A percentile compares a stretch with the other conserved stretches of the same genome.
Evolutionary conservation across 2,888 invertebrate genomes (phyloP).

Genomic region (Tachystola acroxantha): DNA sequence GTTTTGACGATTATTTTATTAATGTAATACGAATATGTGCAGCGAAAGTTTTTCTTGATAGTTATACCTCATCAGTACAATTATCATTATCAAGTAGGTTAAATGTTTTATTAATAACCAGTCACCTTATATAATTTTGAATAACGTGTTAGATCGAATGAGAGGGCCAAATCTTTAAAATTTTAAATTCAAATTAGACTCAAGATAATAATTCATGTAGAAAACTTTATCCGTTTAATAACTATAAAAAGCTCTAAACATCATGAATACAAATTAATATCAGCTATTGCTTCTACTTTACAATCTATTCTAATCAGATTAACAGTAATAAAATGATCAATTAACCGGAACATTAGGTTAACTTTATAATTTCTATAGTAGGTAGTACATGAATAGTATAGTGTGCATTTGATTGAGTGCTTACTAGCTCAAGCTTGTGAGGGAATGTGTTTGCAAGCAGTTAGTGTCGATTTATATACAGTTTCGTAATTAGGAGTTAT

Average conservation of each 20-base stretch:
- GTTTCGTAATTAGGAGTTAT: constrained; percentile 41
- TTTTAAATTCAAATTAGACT: no score
- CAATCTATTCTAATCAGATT: no score
- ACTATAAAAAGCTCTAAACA: no score
- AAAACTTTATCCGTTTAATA: no score
- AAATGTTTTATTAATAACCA: constrained; percentile 43
- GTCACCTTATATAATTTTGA: constrained; percentile 48
- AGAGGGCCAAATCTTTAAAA: no score
- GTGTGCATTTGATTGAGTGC: constrained; percentile 36
- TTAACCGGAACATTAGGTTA: no score
- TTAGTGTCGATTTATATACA: constrained; percentile 53
- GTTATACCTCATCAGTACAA: constrained; percentile 20
- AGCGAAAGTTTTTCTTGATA: constrained; percentile 10
- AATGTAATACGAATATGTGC: constrained; percentile 17
- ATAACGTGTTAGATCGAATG: constrained; percentile 4
- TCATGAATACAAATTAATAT: no score
- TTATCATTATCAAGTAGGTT: constrained; percentile 11
- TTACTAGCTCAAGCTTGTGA: constrained; percentile 53
- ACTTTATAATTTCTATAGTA: neutral
- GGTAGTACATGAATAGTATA: no score
- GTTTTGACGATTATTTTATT: constrained; percentile 35
- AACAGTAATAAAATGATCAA: no score
- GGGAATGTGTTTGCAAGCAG: constrained; percentile 64
- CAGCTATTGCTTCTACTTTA: no score
- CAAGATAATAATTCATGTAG: no score